phyloP scores from a whole-genome alignment of 2,113 vertebrate genomes.

The Oryzias melastigma region DNA sequence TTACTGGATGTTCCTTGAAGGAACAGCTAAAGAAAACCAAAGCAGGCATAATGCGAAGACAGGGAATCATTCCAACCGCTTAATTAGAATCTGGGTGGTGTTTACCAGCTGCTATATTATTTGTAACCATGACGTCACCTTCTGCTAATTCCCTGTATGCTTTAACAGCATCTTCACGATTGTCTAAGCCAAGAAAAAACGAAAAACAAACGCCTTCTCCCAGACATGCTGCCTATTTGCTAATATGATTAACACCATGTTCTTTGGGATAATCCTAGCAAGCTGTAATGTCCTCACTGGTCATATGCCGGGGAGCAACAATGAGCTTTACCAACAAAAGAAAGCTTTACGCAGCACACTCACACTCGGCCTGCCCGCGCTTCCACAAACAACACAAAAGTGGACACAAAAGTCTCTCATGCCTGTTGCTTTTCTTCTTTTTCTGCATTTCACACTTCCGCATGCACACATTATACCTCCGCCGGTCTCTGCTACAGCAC shows the following conservation, averaged over 20 bases:
- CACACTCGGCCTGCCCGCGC: too few species aligned
- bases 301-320: slow-evolving; percentile 17
- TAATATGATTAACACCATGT: slow-evolving; percentile 58
- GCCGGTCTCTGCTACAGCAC: slow-evolving; percentile 30
- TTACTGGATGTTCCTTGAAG: background rate
- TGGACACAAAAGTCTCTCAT: slow-evolving; percentile 11
- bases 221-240: slow-evolving; percentile 36
- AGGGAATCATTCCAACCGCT: slow-evolving; percentile 6
- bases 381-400: background rate
- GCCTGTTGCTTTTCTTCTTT: slow-evolving; percentile 2
- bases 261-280: slow-evolving; percentile 47
- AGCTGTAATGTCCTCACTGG: slow-evolving; percentile 26
- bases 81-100: slow-evolving; percentile 17
- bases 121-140: slow-evolving; percentile 55
- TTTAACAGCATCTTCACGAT: slow-evolving; percentile 39
- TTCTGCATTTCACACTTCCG: slow-evolving; percentile 16
- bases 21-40: background rate
- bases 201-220: slow-evolving; percentile 21
- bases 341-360: background rate
- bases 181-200: slow-evolving; percentile 17
- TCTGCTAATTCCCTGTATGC: slow-evolving; percentile 55
- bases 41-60: background rate
- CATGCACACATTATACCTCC: slow-evolving; percentile 35
- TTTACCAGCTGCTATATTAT: slow-evolving; percentile 31
- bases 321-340: background rate